A percentile compares a stretch with the other conserved stretches of the same genome.
Conservation (phyloP, 23 tunicate species). For the Aplidium turbinatum region DNA sequence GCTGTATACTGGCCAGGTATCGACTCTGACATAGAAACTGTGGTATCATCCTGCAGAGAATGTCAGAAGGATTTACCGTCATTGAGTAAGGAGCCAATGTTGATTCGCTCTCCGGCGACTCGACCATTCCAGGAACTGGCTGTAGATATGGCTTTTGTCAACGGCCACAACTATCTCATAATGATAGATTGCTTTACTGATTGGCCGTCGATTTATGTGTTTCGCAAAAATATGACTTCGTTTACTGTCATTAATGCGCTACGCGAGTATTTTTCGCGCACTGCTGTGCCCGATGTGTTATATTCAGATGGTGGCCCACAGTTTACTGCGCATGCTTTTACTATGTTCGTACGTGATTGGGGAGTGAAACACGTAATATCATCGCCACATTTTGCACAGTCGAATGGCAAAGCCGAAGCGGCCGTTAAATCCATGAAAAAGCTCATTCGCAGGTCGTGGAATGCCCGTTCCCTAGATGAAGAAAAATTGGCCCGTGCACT, state of each 20-base stretch:
- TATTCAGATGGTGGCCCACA: conserved; percentile 20
- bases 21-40: conserved; percentile 7
- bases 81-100: conserved; percentile 11
- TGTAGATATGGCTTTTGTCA: background rate
- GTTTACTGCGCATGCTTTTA: background rate
- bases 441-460: too few relatives aligned
- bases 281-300: conserved; percentile 20
- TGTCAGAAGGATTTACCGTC: background rate
- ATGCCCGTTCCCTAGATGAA: too few relatives aligned
- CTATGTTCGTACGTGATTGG: background rate
- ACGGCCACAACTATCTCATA: background rate
- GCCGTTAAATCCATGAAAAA: too few relatives aligned
- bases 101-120: background rate
- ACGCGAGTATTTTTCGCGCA: conserved; percentile 12
- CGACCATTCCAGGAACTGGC: conserved; percentile 25
- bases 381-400: background rate
- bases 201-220: background rate
- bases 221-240: conserved; percentile 1
- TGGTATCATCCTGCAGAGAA: background rate
- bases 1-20: conserved; percentile 10
- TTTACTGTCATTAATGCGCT: background rate
- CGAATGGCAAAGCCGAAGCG: too few relatives aligned
- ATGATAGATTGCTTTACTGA: conserved; percentile 1
- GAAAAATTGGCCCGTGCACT: too few relatives aligned
- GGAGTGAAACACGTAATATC: conserved; percentile 7